phyloP scores from a whole-genome alignment of 2,113 vertebrate species.

The Nematolebias whitei region DNA sequence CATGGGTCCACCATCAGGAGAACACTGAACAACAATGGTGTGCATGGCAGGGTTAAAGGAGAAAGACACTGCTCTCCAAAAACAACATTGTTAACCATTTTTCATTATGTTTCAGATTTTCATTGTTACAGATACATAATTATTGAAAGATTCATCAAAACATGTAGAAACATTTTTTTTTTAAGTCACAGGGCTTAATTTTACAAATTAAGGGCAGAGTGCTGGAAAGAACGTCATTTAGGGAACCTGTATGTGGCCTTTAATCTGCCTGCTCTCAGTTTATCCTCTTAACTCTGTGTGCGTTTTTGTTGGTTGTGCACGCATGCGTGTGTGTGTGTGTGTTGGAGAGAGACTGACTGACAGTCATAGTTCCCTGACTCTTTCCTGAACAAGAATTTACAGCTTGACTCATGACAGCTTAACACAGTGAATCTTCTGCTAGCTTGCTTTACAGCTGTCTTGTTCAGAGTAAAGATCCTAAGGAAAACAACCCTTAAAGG shows the following conservation, averaged over 20 bases:
- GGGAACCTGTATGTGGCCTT: constrained; percentile 60
- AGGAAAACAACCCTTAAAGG: background rate
- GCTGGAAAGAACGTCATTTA: constrained; percentile 49
- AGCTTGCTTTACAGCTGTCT: background rate
- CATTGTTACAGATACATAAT: too few relatives aligned
- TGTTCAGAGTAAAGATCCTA: background rate
- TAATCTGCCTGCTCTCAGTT: constrained; percentile 83
- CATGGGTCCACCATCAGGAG: too few relatives aligned
- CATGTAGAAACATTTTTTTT: background rate
- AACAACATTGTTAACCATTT: too few relatives aligned
- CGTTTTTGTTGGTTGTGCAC: constrained; percentile 30
- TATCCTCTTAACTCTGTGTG: constrained; percentile 90
- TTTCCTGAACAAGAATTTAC: constrained; percentile 31
- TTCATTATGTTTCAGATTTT: too few relatives aligned
- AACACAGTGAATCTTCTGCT: constrained; percentile 9
- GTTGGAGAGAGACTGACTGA: constrained; percentile 37
- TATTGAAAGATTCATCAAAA: background rate
- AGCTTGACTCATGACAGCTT: constrained; percentile 43
- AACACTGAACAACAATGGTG: too few relatives aligned
- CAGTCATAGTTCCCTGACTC: constrained; percentile 34
- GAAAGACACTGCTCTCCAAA: too few relatives aligned
- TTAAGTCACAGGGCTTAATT: constrained; percentile 57
- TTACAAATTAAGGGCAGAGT: constrained; percentile 60
- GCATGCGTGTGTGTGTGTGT: constrained; percentile 29
- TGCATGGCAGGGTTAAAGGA: too few relatives aligned